Base-by-base conservation (phyloP, 2,113 vertebrate genomes). In the Shinisaurus crocodilurus region DNA sequence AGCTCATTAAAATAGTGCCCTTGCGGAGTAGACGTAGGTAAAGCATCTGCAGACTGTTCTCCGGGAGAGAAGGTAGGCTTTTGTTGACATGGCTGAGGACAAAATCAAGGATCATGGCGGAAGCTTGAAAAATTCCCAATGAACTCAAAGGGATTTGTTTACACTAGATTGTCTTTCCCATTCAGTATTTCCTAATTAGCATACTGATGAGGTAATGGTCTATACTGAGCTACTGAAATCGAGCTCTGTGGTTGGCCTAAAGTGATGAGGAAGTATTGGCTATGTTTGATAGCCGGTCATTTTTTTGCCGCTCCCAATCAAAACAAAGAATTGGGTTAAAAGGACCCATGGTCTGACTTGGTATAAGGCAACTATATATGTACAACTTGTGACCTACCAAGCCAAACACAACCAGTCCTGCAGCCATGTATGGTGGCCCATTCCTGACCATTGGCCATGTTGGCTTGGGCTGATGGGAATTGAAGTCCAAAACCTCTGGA, bases 1-100 rank as follows among this genome's bases (percentile, higher is more conserved):
- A 94, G 89, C 88, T 89, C 86, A 90, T 92, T 93, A 89, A 54
- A 67, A 74, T 91, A 88, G 84, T 89, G 76, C 29, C 63, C 81
- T 82, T 45, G 77, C 92, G 81, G 70, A 90, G 32, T 70, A 88
- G 80, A 77, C 1, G 32, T 75, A 45, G 86, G 79, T 91, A 48
- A 75, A 63, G 0, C 85, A 92, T 92, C 88, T 91, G 12, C 70
- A 65, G 88, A 65, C 86, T 86, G 85, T 86, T 90, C 90, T 65
- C 54, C 45, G 80, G 75, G 60, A 86, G 86, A 69, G 16, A 80
- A 29, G 6, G 40, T 25, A 23, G 8, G 65, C 82, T 92, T 54
- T 87, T 87, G 23, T 82, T 93, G 77, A 63, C 45, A 88, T 65
- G 32, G 6, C 86, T 90, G 88, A 83, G 16, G 40, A 50, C 27